Evolutionary conservation across 2,113 vertebrate genomes (phyloP), one percentile per base, ranked within the genome.

Genomic region (Chauna torquata): DNA sequence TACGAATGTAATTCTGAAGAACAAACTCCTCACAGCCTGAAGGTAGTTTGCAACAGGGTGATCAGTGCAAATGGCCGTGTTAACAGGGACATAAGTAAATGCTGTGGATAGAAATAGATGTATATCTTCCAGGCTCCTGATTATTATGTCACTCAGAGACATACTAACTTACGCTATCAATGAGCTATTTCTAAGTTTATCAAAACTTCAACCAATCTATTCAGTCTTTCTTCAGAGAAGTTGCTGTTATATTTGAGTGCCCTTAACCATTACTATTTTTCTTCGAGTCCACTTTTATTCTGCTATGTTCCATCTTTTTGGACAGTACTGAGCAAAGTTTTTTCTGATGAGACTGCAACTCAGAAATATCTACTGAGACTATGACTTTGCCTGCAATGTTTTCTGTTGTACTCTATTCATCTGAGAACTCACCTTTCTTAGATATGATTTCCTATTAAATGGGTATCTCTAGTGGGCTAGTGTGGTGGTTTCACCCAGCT

Each of bases 1-100:
- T 93, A 20, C 10, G 12, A 88, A n/a, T 78, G n/a, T 27, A 69
- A 86, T 83, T 95, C 92, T 58, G 92, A 92, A 96, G 83, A 80
- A 69, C 91, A 80, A 80, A 38, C 88, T 82, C 44, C 69, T 94
- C 83, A 61, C 55, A 88, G 91, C 78, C 40, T 1, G 1, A 90
- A 75, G 19, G 62, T 77, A 91, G 79, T 86, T 79, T 89, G 25
- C 70, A 89, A 30, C 28, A 82, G 69, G 65, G 36, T 94, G 81
- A 71, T 23, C 36, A 49, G 66, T 77, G 52, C 40, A 92, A 92
- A 84, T 45, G 34, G 12, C 50, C 88, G 42, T 25, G 4, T 74
- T 94, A 96, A 86, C 40, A 93, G 68, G 42, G 54, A 11, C 47
- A 34, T n/a, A 84, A 81, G 59, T 45, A 78, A 82, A 55, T 24